Base-by-base conservation (phyloP, 2,797 vertebrate genomes). In the Garrulus glandarius region DNA sequence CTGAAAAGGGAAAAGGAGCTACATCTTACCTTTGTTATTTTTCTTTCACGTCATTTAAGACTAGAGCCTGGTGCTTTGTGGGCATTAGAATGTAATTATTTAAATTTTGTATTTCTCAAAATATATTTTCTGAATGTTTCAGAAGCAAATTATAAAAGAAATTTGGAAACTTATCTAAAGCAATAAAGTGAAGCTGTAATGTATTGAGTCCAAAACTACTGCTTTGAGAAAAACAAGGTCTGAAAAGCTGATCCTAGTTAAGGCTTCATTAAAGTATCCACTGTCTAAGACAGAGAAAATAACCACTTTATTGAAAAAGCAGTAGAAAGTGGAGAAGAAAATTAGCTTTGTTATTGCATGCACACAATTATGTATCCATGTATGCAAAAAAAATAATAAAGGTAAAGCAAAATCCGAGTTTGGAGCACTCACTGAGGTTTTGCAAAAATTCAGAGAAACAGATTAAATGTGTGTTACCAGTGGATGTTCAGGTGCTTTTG, bases 401-500 rank as follows among this genome's bases (percentile, higher is more conserved):
- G 21, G 36, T 63, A 91, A 65, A 93, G 49, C n/a, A 95, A 78
- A 91, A 88, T 77, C 46, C 23, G 57, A 27, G 75, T 95, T 93
- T 87, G 47, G 21, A 93, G 80, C 47, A 94, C 36, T 32, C n/a
- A 95, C 52, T 92, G 50, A 92, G 80, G 92, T 94, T 92, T 94
- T 92, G 93, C 74, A 96, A 95, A 97, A 97, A 95, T 91, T 95
- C 93, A 89, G 86, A 95, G 87, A 97, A 97, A 87, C 68, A 95
- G 89, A 97, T 94, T 91, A 97, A 97, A 97, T 93, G 80, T 81
- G 63, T 90, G 86, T 94, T 97, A 96, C 94, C 57, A 81, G 78
- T 86, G 81, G 79, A 95, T 81, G 78, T 97, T 98, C 97, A 98
- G 97, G 97, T 98, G 96, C 55, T 94, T 97, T 89, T 70, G 70